These are phyloP conservation scores for Allolobophora icterica DNA, from an alignment of 2,888 invertebrate species.

Conservation along the genomic window DNA sequence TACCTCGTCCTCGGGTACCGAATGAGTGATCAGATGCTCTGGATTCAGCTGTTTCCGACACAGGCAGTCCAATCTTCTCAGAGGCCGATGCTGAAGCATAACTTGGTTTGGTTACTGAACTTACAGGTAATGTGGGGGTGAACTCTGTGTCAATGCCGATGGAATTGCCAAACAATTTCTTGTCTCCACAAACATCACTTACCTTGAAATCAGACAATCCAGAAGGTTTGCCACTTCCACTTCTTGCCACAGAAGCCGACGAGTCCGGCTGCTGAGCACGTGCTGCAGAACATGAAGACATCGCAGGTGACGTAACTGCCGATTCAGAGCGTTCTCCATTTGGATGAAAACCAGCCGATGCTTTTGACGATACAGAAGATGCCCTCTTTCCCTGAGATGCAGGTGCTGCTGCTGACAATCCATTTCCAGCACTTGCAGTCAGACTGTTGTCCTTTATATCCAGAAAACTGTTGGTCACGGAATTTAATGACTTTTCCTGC, in stretches of 20 bases:
- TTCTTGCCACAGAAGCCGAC: background rate
- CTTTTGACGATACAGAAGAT: background rate
- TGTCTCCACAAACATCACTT: background rate
- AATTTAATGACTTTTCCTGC: background rate
- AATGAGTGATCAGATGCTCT: background rate
- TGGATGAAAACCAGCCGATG: background rate
- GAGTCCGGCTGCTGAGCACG: background rate
- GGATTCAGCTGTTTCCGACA: background rate
- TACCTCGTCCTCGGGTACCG: background rate
- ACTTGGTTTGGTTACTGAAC: background rate
- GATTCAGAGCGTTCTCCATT: background rate
- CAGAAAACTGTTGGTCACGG: background rate
- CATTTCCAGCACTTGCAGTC: background rate
- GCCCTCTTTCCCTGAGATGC: constrained; percentile 9
- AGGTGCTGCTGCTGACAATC: background rate
- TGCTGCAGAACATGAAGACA: background rate
- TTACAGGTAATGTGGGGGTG: background rate
- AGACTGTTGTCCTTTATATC: background rate
- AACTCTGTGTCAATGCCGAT: background rate
- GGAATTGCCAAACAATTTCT: background rate
- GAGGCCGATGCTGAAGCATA: background rate
- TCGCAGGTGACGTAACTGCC: background rate
- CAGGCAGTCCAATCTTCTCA: background rate
- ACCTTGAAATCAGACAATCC: background rate
- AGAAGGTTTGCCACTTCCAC: background rate